Evolutionary conservation across 2,797 vertebrate species (phyloP), one percentile per base, ranked within the genome.

Genomic region (Intellagama lesueurii): DNA sequence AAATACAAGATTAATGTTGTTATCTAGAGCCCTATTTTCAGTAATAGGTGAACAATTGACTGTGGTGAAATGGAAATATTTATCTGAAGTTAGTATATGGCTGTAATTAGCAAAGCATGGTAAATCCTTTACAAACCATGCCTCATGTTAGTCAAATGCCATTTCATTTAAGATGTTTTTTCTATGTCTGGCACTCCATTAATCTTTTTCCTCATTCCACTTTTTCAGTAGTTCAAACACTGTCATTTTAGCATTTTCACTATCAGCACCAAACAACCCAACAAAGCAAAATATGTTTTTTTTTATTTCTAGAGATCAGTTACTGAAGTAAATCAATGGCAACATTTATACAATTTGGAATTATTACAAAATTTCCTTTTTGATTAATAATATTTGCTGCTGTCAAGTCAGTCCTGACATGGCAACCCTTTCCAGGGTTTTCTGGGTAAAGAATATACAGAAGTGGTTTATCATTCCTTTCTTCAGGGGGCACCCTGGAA

Each of bases 91-190:
- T 28, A 19, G n/a, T 66, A 40, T n/a, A 1, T 7, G 35, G 7
- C 17, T 85, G 19, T 12, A 75, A 56, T 26, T 40, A 60, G 44
- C 5, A 75, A 60, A 70, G 49, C 73, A 60, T 87, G 24, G 24
- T 52, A 84, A 11, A 7, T 16, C 14, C 11, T 60, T 5, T 44
- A 44, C 1, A 66, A 60, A 6, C 0, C 1, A 0, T 0, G 44
- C 12, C 47, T 72, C 35, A 47, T 70, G 19, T 44, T n/a, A 76
- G 7, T 70, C 75, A 35, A 87, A 75, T 70, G 30, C 35, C 16
- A 52, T 49, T 56, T 0, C 0, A 0, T 0, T 2, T 40, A 24
- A 90, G 47, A 40, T 0, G 0, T 32, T 0, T 56, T 30, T 84
- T 56, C 12, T 35, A 68, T 44, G 17, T 30, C 5, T 77, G 26